Evolutionary conservation across 2,888 invertebrate species (phyloP).

Genomic region (Heliconius aoede): DNA sequence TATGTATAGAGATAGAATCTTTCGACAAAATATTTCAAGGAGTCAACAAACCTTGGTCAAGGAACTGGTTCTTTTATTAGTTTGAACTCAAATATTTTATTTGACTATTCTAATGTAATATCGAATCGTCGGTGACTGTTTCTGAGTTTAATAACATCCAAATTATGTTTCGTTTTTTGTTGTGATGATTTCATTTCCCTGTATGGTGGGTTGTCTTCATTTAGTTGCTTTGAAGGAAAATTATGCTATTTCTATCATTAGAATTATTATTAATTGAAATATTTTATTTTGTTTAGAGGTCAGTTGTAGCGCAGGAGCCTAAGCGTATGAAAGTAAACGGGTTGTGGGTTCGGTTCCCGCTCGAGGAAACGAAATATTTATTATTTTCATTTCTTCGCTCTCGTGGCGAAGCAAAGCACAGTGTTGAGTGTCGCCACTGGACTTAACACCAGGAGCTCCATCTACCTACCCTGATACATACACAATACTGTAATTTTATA

Average conservation of each 20-base stretch:
- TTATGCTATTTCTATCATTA: background rate
- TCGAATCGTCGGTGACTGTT: slow-evolving; percentile 47
- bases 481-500: too few species aligned
- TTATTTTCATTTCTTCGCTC: too few species aligned
- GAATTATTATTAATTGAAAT: background rate
- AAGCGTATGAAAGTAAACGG: too few species aligned
- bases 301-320: too few species aligned
- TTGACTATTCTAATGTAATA: slow-evolving; percentile 59
- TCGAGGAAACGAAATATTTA: too few species aligned
- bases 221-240: slow-evolving; percentile 19
- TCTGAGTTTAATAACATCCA: slow-evolving; percentile 45
- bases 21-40: slow-evolving; percentile 69
- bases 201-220: slow-evolving; percentile 16
- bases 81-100: slow-evolving; percentile 76
- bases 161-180: slow-evolving; percentile 41
- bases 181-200: slow-evolving; percentile 31
- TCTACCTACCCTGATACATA: too few species aligned
- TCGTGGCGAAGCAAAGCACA: too few species aligned
- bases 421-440: too few species aligned
- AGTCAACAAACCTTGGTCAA: slow-evolving; percentile 76
- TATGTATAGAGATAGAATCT: slow-evolving; percentile 57
- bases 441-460: too few species aligned
- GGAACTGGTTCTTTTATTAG: slow-evolving; percentile 76
- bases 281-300: background rate
- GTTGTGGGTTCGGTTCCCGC: too few species aligned